Conservation (phyloP, 1,140 invertebrate genomes). For the Drosophila willistoni region DNA sequence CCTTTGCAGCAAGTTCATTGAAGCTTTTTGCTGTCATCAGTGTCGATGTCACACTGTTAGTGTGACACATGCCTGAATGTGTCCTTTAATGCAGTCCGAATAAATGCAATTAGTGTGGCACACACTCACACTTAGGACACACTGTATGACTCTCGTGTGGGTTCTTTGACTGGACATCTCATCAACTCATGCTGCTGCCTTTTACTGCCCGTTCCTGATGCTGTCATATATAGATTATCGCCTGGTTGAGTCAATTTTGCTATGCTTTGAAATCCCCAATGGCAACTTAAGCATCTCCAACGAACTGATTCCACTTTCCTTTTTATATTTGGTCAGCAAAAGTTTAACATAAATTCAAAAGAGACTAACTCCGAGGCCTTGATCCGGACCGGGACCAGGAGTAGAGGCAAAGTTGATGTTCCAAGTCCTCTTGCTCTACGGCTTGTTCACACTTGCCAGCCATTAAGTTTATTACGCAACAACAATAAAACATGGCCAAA, state of each 20-base stretch:
- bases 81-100: conserved; percentile 50
- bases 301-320: conserved; percentile 18
- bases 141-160: conserved; percentile 13
- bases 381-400: conserved; percentile 9
- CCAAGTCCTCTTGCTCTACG: conserved; percentile 1
- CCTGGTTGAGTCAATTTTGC: conserved; percentile 50
- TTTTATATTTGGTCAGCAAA: conserved; percentile 62
- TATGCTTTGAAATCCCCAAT: conserved; percentile 53
- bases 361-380: conserved; percentile 26
- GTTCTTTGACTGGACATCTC: conserved; percentile 12
- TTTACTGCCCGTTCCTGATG: conserved; percentile 23
- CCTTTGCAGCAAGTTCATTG: conserved; percentile 43
- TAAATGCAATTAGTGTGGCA: conserved; percentile 68
- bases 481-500: conserved; percentile 69
- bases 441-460: conserved; percentile 74
- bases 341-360: conserved; percentile 75
- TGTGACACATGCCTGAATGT: conserved; percentile 23
- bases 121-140: conserved; percentile 31
- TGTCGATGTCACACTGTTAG: conserved; percentile 29
- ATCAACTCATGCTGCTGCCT: conserved; percentile 30
- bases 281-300: conserved; percentile 64
- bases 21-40: conserved; percentile 17
- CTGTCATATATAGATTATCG: conserved; percentile 66
- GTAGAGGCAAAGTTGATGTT: not conserved
- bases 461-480: conserved; percentile 82